Conservation (phyloP, 2,113 vertebrate genomes). For the Arvicanthis niloticus region DNA sequence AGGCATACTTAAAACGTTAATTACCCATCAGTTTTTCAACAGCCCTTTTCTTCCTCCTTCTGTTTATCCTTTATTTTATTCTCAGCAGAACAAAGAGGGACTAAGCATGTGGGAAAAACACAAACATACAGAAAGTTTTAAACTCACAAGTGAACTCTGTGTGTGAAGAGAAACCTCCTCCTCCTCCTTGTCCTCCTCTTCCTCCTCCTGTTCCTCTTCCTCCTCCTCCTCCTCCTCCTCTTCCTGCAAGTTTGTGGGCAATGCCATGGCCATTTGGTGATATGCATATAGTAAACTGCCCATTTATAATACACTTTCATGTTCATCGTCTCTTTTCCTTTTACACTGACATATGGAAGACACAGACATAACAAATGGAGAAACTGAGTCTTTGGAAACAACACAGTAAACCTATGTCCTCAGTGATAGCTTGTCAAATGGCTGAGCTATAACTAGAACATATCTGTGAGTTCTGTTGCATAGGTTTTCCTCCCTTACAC, state of each 20-base stretch:
- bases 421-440: neutral
- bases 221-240: too few relatives aligned
- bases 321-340: neutral
- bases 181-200: too few relatives aligned
- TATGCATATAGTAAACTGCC: neutral
- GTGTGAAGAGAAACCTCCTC: neutral
- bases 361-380: neutral
- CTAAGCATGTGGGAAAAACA: neutral
- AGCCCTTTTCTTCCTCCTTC: neutral
- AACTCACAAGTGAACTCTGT: neutral
- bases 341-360: neutral
- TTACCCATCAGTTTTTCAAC: neutral
- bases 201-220: too few relatives aligned
- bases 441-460: neutral
- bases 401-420: neutral
- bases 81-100: neutral
- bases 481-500: neutral
- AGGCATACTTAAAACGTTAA: conserved; percentile 59
- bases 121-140: neutral
- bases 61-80: neutral
- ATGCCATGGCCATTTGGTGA: neutral
- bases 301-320: neutral
- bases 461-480: neutral
- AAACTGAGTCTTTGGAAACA: neutral
- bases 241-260: neutral